Evolutionary conservation across 1,140 invertebrate species (phyloP).

Genomic region (Asbolus verrucosus): DNA sequence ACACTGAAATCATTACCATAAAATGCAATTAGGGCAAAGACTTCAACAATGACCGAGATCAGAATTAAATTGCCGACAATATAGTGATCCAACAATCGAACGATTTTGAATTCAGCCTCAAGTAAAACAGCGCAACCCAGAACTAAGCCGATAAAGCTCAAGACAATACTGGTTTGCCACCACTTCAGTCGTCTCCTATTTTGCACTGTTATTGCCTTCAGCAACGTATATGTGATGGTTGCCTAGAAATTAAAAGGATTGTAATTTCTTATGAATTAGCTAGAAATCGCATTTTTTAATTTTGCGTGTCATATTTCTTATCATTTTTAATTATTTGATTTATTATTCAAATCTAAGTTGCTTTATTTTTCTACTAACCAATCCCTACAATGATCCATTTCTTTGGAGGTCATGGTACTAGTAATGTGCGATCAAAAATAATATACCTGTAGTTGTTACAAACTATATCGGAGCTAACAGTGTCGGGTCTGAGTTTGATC

Average conservation of each 20-base stretch:
- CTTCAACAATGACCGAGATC: conserved; percentile 65
- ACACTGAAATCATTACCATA: conserved; percentile 67
- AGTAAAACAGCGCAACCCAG: conserved; percentile 58
- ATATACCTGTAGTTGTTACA: too few species aligned
- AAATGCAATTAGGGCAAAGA: conserved; percentile 67
- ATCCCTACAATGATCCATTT: too few species aligned
- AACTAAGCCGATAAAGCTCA: conserved; percentile 62
- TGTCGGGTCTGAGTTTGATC: too few species aligned
- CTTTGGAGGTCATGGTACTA: too few species aligned
- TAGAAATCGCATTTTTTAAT: too few species aligned
- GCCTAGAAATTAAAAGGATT: conserved; percentile 65
- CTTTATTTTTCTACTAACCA: too few species aligned
- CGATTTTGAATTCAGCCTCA: conserved; percentile 60
- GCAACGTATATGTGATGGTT: conserved; percentile 66
- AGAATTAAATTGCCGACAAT: conserved; percentile 68
- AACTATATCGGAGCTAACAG: too few species aligned
- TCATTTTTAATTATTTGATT: too few species aligned
- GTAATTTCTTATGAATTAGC: too few species aligned
- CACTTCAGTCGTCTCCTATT: conserved; percentile 63
- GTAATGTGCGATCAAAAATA: too few species aligned
- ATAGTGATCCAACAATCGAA: conserved; percentile 68
- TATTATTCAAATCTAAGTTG: too few species aligned
- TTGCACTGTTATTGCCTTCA: conserved; percentile 65
- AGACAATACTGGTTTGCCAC: conserved; percentile 63
- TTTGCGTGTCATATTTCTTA: too few species aligned